These are phyloP conservation scores for Ramphastos sulfuratus DNA, from an alignment of 2,113 vertebrate genomes.

Conservation along the genomic window DNA sequence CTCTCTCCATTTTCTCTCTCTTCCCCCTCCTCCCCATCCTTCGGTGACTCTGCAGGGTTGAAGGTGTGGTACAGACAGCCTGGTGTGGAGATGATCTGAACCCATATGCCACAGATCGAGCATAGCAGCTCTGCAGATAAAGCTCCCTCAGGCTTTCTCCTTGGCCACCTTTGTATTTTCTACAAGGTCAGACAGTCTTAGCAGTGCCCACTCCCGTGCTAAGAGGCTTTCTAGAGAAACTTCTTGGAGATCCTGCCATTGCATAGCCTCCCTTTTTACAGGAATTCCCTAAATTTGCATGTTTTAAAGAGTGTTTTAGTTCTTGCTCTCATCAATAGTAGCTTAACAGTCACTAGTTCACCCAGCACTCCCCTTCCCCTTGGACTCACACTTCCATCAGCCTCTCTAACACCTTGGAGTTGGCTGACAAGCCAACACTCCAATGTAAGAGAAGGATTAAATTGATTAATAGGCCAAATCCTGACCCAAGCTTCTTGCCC, in stretches of 20 bases:
- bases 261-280: background rate
- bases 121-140: background rate
- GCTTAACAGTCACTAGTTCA: background rate
- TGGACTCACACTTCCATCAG: background rate
- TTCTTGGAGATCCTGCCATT: background rate
- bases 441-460: background rate
- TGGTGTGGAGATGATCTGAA: background rate
- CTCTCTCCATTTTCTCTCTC: constrained; percentile 65
- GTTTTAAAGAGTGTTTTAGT: background rate
- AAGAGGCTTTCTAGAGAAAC: background rate
- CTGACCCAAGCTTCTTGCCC: background rate
- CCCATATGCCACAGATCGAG: background rate
- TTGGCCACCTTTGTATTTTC: background rate
- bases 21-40: background rate
- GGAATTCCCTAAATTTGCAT: background rate
- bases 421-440: background rate
- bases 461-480: background rate
- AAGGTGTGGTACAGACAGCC: background rate
- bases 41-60: constrained; percentile 42
- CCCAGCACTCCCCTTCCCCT: background rate
- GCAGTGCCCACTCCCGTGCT: background rate
- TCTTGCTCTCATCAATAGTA: background rate
- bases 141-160: background rate
- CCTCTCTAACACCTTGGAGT: background rate
- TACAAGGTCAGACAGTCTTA: background rate